Conservation (phyloP, 2,888 invertebrate species). For the Aphidius colemani region DNA sequence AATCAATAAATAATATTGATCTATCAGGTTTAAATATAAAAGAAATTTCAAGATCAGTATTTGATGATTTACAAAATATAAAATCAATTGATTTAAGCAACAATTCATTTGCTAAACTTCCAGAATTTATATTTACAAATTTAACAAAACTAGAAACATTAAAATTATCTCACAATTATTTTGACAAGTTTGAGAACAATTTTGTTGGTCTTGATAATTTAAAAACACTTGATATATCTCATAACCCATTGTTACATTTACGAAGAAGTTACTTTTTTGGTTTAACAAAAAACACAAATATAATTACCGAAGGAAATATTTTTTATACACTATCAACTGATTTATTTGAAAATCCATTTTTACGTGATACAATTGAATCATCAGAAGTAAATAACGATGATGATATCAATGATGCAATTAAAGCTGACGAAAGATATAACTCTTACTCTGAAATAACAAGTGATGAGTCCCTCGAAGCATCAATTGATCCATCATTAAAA, state of each 20-base stretch:
- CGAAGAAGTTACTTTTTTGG: slow-evolving; percentile 41
- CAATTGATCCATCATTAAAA: slow-evolving; percentile 1
- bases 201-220: slow-evolving; percentile 44
- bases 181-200: slow-evolving; percentile 3
- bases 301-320: slow-evolving; percentile 37
- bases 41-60: slow-evolving; percentile 32
- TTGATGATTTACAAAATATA: slow-evolving; percentile 34
- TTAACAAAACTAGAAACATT: slow-evolving; percentile 39
- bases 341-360: slow-evolving; percentile 40
- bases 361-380: slow-evolving; percentile 31
- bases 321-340: slow-evolving; percentile 42
- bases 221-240: slow-evolving; percentile 39
- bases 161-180: slow-evolving; percentile 35
- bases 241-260: slow-evolving; percentile 39
- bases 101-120: slow-evolving; percentile 39
- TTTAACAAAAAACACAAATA: slow-evolving; percentile 34
- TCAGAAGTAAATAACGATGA: slow-evolving; percentile 24
- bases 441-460: slow-evolving; percentile 17
- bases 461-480: too few relatives aligned
- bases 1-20: slow-evolving; percentile 30
- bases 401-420: slow-evolving; percentile 21
- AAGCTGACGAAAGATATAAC: slow-evolving; percentile 2
- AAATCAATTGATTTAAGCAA: slow-evolving; percentile 38
- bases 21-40: slow-evolving; percentile 34
- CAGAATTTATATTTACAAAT: slow-evolving; percentile 41